phyloP scores from a whole-genome alignment of 2,888 invertebrate species.

The Rhagophthalmus giganteus region DNA sequence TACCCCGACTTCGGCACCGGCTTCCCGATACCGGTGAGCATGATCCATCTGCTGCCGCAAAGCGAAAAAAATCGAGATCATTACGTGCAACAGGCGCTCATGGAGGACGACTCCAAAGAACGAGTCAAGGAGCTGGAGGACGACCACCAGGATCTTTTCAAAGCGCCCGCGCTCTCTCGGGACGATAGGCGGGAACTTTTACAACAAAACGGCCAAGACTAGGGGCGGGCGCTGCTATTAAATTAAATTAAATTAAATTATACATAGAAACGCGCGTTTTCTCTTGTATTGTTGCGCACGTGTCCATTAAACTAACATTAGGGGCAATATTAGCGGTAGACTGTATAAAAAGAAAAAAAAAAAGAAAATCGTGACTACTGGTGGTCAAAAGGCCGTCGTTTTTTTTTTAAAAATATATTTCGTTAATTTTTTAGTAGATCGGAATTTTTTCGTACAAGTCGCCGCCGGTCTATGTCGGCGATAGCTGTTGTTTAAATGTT shows the following conservation, averaged over 20 bases:
- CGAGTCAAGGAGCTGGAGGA: slow-evolving; percentile 47
- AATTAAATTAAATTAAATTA: slow-evolving; percentile 25
- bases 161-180: slow-evolving; percentile 62
- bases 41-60: slow-evolving; percentile 82
- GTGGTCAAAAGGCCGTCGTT: slow-evolving; percentile 35
- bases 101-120: slow-evolving; percentile 60
- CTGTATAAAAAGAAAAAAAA: too few relatives aligned
- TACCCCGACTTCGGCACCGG: slow-evolving; percentile 80
- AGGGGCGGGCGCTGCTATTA: slow-evolving; percentile 45
- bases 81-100: slow-evolving; percentile 57
- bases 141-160: slow-evolving; percentile 51
- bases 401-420: too few relatives aligned
- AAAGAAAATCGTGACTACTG: slow-evolving; percentile 28
- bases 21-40: slow-evolving; percentile 82
- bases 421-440: slow-evolving; percentile 34
- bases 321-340: slow-evolving; percentile 52
- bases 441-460: slow-evolving; percentile 18
- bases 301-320: slow-evolving; percentile 34
- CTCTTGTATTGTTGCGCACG: slow-evolving; percentile 11
- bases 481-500: slow-evolving; percentile 40
- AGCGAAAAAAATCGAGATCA: slow-evolving; percentile 72
- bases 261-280: slow-evolving; percentile 12
- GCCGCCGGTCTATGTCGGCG: slow-evolving; percentile 25
- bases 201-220: slow-evolving; percentile 82
- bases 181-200: slow-evolving; percentile 67